Evolutionary conservation across 2,113 vertebrate genomes (phyloP).

Genomic region (Climacteris rufus): DNA sequence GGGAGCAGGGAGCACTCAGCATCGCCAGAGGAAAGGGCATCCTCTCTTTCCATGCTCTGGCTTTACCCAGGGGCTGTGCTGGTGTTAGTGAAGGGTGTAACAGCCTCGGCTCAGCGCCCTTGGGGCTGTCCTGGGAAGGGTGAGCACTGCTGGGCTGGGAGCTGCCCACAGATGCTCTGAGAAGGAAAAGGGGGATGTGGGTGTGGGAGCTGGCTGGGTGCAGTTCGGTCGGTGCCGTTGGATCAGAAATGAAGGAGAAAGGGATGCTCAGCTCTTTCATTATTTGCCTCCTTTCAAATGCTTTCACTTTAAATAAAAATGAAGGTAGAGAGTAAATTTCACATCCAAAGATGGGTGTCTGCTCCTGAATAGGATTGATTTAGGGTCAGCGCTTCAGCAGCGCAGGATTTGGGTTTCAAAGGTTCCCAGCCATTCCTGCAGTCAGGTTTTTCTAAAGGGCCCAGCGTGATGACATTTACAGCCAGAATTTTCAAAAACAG

Average conservation of each 20-base stretch:
- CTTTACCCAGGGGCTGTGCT: rapidly evolving
- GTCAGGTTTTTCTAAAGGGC: conserved; percentile 40
- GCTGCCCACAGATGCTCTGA: rapidly evolving
- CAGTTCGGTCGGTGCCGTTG: neutral
- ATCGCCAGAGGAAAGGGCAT: neutral
- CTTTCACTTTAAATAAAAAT: neutral
- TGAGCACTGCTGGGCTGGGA: neutral
- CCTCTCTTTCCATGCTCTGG: rapidly evolving
- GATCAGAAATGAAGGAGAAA: neutral
- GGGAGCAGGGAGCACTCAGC: rapidly evolving
- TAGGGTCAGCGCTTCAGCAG: neutral
- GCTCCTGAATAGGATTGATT: neutral
- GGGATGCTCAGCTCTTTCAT: neutral
- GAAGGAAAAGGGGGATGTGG: rapidly evolving
- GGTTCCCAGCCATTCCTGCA: conserved; percentile 13
- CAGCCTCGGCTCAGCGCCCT: rapidly evolving
- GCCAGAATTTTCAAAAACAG: conserved; percentile 45
- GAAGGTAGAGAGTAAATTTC: neutral
- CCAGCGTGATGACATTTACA: conserved; percentile 34
- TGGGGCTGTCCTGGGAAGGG: neutral
- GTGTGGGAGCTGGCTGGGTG: rapidly evolving
- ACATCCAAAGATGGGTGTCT: neutral
- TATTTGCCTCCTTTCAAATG: neutral
- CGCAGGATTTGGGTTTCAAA: neutral
- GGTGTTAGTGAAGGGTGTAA: too few relatives aligned